These are phyloP conservation scores for Zootoca vivipara DNA, from an alignment of 2,113 vertebrate genomes.

Conservation along the genomic window DNA sequence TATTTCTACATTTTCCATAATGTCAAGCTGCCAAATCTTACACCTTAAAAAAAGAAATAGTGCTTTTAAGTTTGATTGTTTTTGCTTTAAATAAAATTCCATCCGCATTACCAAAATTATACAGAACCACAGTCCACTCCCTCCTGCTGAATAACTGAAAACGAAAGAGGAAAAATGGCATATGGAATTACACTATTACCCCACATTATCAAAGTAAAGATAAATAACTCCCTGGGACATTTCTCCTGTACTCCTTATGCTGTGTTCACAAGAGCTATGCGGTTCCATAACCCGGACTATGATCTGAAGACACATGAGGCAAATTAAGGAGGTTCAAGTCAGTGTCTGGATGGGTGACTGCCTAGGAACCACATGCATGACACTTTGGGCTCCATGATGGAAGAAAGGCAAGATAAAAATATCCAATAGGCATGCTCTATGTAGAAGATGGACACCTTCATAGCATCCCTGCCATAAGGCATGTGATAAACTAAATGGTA, in stretches of 20 bases:
- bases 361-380: no score
- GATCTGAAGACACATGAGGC: no score
- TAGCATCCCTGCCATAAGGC: neutral
- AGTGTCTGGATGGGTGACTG: no score
- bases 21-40: slow-evolving; percentile 61
- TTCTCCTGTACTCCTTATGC: neutral
- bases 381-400: no score
- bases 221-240: neutral
- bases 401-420: no score
- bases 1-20: slow-evolving; percentile 58
- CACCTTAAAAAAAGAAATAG: slow-evolving; percentile 50
- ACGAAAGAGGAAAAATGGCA: slow-evolving; percentile 3
- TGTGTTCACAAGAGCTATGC: neutral
- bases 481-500: neutral
- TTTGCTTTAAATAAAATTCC: slow-evolving; percentile 54
- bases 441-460: neutral
- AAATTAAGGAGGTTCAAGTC: no score
- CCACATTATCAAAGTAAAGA: neutral
- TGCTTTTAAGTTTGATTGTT: slow-evolving; percentile 32
- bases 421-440: neutral
- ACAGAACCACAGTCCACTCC: slow-evolving; percentile 39
- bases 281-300: neutral
- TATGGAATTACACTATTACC: neutral
- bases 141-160: neutral
- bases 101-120: slow-evolving; percentile 43